These are phyloP conservation scores for Alectoris magna DNA, from an alignment of 2,797 vertebrate species.

Conservation along the genomic window DNA sequence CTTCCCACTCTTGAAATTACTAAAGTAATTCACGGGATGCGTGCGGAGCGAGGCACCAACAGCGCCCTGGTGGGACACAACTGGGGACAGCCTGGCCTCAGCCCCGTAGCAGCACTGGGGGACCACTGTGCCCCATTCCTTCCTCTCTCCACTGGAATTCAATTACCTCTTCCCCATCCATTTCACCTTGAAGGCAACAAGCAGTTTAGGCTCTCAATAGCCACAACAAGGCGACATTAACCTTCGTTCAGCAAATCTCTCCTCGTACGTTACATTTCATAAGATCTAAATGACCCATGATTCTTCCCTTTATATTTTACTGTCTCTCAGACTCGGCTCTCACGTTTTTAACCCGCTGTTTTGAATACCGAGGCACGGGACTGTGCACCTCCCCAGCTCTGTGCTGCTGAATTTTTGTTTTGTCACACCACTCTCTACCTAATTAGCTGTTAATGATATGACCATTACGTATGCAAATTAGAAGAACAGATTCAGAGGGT, in stretches of 20 bases:
- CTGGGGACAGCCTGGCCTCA: not conserved
- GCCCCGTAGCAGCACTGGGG: not conserved
- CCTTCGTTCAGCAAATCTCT: not conserved
- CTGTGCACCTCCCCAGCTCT: not conserved
- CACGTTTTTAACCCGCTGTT: not conserved
- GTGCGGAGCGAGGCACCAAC: not conserved
- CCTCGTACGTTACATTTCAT: not conserved
- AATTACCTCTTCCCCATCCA: not conserved
- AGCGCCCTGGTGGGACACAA: not conserved
- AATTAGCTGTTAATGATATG: constrained; percentile 72
- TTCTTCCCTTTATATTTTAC: not conserved
- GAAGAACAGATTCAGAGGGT: not conserved
- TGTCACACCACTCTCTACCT: constrained; percentile 39
- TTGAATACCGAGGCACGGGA: not conserved
- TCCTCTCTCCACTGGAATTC: accelerated
- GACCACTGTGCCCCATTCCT: not conserved
- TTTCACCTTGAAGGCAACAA: not conserved
- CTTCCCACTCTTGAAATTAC: not conserved
- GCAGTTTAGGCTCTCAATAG: not conserved
- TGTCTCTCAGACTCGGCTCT: not conserved
- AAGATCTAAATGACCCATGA: not conserved
- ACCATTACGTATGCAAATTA: constrained; percentile 75
- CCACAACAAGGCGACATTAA: not conserved
- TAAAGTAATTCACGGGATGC: not conserved
- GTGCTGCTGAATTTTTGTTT: not conserved